A percentile compares a stretch with the other conserved stretches of the same genome.
Evolutionary conservation across 1,140 invertebrate species (phyloP).

Genomic region (Epicauta chinensis): DNA sequence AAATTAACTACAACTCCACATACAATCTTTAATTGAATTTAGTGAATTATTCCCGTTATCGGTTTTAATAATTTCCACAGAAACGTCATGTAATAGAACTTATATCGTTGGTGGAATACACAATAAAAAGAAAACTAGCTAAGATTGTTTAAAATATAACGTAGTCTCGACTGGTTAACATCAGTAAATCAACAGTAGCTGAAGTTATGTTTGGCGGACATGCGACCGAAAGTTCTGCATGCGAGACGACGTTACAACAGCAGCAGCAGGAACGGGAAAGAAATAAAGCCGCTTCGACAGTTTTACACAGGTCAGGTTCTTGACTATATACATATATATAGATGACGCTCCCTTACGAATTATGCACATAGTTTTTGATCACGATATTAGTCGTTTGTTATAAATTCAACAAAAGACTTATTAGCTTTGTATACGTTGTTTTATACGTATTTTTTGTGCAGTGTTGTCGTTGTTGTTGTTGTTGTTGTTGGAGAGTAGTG

Average conservation of each 20-base stretch:
- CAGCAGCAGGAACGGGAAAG: constrained; percentile 2
- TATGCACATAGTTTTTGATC: too few relatives aligned
- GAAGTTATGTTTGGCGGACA: constrained; percentile 26
- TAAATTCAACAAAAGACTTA: too few relatives aligned
- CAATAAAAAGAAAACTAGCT: not conserved
- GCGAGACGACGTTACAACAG: constrained; percentile 12
- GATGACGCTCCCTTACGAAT: not conserved
- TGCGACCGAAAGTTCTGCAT: constrained; percentile 23
- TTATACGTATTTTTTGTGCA: too few relatives aligned
- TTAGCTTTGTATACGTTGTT: too few relatives aligned
- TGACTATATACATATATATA: not conserved
- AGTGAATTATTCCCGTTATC: too few relatives aligned
- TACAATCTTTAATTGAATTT: too few relatives aligned
- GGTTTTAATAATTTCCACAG: too few relatives aligned
- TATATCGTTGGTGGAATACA: too few relatives aligned
- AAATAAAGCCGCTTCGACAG: constrained; percentile 26
- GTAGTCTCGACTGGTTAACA: constrained; percentile 25
- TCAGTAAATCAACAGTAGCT: constrained; percentile 28
- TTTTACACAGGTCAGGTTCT: constrained; percentile 17
- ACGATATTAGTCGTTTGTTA: too few relatives aligned
- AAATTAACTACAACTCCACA: too few relatives aligned
- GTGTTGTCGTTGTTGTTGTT: too few relatives aligned
- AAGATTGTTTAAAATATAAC: constrained; percentile 28
- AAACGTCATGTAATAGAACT: not conserved
- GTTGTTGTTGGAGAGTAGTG: too few relatives aligned